phyloP scores from a whole-genome alignment of 2,797 vertebrate species.

The Platyrinchus mystaceus region DNA sequence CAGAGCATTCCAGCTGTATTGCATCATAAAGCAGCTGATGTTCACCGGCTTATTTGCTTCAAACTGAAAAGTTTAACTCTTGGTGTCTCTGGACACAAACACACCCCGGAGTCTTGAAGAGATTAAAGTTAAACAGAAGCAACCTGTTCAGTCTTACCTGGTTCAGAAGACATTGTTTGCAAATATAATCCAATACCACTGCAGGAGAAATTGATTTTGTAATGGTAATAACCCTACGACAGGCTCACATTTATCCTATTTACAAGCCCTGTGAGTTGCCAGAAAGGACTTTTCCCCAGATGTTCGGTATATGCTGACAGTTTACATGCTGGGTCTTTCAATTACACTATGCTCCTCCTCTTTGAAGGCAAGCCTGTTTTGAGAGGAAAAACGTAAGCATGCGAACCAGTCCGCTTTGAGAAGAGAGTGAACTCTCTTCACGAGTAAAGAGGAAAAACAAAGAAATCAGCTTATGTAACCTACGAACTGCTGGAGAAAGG shows the following conservation, averaged over 20 bases:
- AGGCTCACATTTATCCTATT: neutral
- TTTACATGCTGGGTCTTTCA: neutral
- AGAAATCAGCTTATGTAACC: slow-evolving; percentile 63
- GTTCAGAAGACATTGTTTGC: slow-evolving; percentile 52
- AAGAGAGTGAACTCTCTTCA: neutral
- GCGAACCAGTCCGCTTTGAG: neutral
- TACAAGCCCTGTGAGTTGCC: neutral
- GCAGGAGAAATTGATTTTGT: neutral
- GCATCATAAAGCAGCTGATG: slow-evolving; percentile 53
- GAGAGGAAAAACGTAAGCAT: neutral
- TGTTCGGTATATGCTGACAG: neutral
- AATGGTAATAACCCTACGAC: neutral
- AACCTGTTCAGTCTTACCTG: slow-evolving; percentile 42
- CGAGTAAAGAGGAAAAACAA: slow-evolving; percentile 46
- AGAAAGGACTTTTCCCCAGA: neutral
- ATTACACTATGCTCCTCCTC: slow-evolving; percentile 30
- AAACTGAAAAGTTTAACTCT: neutral
- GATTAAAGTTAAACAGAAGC: neutral
- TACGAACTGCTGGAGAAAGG: neutral
- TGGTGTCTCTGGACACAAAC: neutral
- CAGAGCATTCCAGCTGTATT: slow-evolving; percentile 41
- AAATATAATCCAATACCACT: neutral
- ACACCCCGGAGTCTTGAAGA: neutral
- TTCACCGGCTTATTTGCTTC: neutral
- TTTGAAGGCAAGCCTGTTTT: neutral